phyloP scores from a whole-genome alignment of 2,888 invertebrate species.

The Tenthredo scrophulariae region DNA sequence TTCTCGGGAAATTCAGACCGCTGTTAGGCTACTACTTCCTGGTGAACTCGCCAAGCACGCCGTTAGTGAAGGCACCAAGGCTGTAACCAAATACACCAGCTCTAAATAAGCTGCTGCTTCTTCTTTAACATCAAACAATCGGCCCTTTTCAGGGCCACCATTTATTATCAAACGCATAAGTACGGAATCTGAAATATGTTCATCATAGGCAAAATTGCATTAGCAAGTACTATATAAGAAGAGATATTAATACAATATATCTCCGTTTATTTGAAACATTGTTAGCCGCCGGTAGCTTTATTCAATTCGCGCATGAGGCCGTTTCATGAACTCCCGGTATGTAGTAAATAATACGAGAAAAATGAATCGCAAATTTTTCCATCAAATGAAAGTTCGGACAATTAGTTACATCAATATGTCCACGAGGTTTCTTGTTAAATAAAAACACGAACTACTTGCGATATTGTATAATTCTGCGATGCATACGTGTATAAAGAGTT shows the following conservation, averaged over 20 bases:
- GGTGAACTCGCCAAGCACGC: constrained; percentile 88
- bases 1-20: constrained; percentile 85
- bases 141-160: constrained; percentile 53
- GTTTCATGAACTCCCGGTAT: neutral
- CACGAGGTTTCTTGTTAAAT: neutral
- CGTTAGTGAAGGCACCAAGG: constrained; percentile 84
- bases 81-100: constrained; percentile 81
- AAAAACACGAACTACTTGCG: neutral
- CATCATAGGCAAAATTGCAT: neutral
- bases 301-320: neutral
- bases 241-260: neutral
- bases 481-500: neutral
- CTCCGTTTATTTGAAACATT: neutral
- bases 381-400: neutral
- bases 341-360: neutral
- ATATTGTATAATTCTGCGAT: neutral
- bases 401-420: neutral
- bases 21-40: constrained; percentile 84
- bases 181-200: neutral
- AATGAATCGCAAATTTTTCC: neutral
- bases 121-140: constrained; percentile 11
- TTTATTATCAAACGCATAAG: neutral
- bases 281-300: neutral
- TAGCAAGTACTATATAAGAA: neutral
- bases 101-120: constrained; percentile 70